A percentile compares a stretch with the other conserved stretches of the same genome.
Evolutionary conservation across 2,113 vertebrate genomes (phyloP).

Genomic region (Andinoacara biseriatus): DNA sequence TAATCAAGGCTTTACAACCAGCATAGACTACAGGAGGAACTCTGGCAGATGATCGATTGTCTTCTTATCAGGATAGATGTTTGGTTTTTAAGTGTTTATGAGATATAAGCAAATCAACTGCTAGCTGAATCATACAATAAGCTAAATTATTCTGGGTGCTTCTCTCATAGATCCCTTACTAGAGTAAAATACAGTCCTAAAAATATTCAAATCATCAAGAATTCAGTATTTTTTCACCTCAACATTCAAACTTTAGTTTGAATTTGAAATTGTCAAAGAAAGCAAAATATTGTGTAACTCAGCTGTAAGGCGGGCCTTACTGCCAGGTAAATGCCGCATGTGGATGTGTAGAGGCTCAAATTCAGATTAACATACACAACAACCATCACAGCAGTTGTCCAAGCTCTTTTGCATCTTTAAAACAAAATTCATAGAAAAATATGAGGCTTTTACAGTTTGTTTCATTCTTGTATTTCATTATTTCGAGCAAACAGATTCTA

Average conservation of each 20-base stretch:
- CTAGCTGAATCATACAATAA: neutral
- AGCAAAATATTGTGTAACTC: neutral
- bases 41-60: neutral
- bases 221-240: too few species aligned
- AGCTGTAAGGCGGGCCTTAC: neutral
- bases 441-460: neutral
- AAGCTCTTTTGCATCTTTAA: neutral
- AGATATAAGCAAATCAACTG: neutral
- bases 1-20: neutral
- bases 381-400: neutral
- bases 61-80: neutral
- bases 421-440: neutral
- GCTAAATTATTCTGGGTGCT: neutral
- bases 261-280: neutral
- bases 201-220: neutral
- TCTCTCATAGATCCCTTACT: neutral
- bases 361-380: too few species aligned
- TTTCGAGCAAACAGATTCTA: neutral
- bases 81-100: neutral
- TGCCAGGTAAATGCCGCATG: neutral
- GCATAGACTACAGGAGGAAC: neutral
- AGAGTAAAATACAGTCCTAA: neutral
- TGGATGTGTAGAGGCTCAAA: neutral
- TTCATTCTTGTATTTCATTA: neutral
- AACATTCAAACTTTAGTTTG: neutral